Base-by-base conservation (phyloP, 2,888 invertebrate species). In the Mythimna albipuncta region DNA sequence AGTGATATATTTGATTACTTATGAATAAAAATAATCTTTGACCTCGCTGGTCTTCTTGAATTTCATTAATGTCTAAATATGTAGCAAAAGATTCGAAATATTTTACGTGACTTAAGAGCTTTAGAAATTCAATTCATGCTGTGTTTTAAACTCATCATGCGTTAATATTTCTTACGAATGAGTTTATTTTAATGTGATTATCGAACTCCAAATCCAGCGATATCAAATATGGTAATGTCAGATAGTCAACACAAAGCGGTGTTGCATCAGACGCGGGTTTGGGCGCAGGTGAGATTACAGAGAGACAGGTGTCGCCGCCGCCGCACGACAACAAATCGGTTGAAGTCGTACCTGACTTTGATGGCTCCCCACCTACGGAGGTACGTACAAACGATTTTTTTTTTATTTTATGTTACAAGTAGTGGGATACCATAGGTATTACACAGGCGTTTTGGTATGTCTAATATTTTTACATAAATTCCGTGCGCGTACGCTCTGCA, bases 401-500 rank as follows among this genome's bases (percentile, higher is more conserved):
- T 65, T 58, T 6, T 52, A 50, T 69, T 62, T 35, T 69, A 44
- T 71, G 61, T 67, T 50, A 67, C 55, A 69, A 64, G 57, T 66
- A 58, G 35, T 71, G 61, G 64, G 61, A 72, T 72, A 70, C 64
- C 61, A 75, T 77, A 77, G 52, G 69, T 47, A 47, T 71, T 64
- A 64, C 57, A 62, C 55, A 69, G 69, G 83, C 82, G 79, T 85
- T 81, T 78, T 72, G 68, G 80, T 71, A 83, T 82, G 83, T 74
- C 76, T 69, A 85, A 86, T 74, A 85, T 86, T 89, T 77, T 90
- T 89, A 90, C 87, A 90, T 87, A 81, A 88, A 95, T 95, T 93
- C 95, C 77, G 82, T 85, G 69, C 91, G 91, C 94, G 93, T 91
- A 84, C 92, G 90, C 89, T 90, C 92, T 90, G 93, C 91, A 93